Base-by-base conservation (phyloP, 2,797 vertebrate species). In the Sitta carolinensis region DNA sequence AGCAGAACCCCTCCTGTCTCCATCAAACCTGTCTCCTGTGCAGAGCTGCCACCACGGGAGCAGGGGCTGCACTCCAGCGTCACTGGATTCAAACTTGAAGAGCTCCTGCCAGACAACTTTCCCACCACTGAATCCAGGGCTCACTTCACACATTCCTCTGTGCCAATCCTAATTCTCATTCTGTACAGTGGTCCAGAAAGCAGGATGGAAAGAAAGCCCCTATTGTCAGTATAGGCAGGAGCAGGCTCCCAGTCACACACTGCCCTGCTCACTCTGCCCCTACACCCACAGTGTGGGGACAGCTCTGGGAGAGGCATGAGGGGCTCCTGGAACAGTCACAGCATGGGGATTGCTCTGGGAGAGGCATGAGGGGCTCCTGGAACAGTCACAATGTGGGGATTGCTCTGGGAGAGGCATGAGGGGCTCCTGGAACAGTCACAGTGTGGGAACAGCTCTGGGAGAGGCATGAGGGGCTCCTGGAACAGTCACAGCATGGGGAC, bases 121-220 rank as follows among this genome's bases (percentile, higher is more conserved):
- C 51, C 55, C 78, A 29, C 23, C 26, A 5, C 55, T 12, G 40
- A 68, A 89, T 50, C 74, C 61, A 54, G 63, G 66, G 59, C 45
- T 95, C 57, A 74, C 58, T 84, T 70, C 67, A 72, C 87, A 86
- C 89, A 82, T 94, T 93, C 76, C 90, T 87, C 90, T 42, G 6
- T 0, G n/a, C 91, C 74, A 76, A 45, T 64, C 68, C 92, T 91
- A 80, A 85, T 96, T 88, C 87, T 79, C 78, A 92, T 90, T 89
- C 91, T 54, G 81, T 17, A 50, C 84, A 70, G 57, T 9, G 66
- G 40, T 62, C 51, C 76, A 84, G 84, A 52, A 67, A 84, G 91
- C 2, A 0, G 82, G 85, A 76, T 66, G 69, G 73, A 66, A 95
- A 94, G 90, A 96, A 96, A 96, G 93, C 43, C 58, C 51, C 84